Evolutionary conservation across 2,888 invertebrate genomes (phyloP).

Genomic region (Carpatolechia fugitivella): DNA sequence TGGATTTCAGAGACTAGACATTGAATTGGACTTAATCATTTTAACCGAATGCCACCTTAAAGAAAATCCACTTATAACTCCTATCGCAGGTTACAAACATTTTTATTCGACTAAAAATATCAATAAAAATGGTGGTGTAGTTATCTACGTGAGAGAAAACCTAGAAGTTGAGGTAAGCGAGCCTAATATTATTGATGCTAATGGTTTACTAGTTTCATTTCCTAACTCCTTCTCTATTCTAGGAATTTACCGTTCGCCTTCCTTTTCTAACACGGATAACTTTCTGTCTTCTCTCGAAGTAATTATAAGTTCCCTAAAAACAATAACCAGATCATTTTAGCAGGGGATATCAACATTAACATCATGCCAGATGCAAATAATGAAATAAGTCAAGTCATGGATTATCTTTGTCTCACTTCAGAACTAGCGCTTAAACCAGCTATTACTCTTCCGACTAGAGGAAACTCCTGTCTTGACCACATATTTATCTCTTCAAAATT

Average conservation of each 20-base stretch:
- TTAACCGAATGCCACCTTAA: background rate
- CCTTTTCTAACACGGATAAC: background rate
- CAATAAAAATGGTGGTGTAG: background rate
- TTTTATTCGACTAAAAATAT: background rate
- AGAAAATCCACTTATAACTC: background rate
- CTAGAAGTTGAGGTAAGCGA: background rate
- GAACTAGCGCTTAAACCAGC: background rate
- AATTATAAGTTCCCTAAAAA: background rate
- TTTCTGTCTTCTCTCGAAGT: background rate
- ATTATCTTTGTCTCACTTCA: background rate
- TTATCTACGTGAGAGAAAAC: background rate
- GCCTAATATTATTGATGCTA: background rate
- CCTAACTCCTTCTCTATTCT: background rate
- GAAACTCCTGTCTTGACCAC: background rate
- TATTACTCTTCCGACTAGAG: background rate
- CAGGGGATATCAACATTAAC: background rate
- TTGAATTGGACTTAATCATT: background rate
- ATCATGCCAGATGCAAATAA: background rate
- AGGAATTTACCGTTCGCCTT: background rate
- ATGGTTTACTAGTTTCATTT: background rate
- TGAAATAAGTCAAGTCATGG: slow-evolving; percentile 12
- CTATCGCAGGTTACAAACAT: background rate
- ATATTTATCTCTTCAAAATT: background rate
- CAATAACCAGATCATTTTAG: background rate
- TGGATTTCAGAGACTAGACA: too few species aligned